A percentile compares a stretch with the other conserved stretches of the same genome.
Conservation (phyloP, 2,113 vertebrate genomes). For the Paramormyrops kingsleyae region DNA sequence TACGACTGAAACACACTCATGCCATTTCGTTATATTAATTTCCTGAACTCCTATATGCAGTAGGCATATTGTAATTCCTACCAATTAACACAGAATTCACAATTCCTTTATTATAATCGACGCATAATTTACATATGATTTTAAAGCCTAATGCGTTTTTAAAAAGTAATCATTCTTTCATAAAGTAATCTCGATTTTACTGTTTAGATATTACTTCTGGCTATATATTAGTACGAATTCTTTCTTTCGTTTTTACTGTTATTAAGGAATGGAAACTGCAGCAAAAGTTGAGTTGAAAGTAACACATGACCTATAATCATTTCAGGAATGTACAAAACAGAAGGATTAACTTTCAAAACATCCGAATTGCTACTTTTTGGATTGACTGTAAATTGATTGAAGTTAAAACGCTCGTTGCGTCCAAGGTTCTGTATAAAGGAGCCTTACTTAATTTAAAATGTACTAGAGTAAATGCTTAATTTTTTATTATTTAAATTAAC, state of each 20-base stretch:
- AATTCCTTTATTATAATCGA: not conserved
- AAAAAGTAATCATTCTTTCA: not conserved
- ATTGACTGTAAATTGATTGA: not conserved
- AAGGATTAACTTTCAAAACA: constrained; percentile 54
- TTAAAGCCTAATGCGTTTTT: not conserved
- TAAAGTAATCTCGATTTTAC: not conserved
- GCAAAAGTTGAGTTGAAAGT: constrained; percentile 20
- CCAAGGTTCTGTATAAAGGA: not conserved
- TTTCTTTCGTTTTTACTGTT: not conserved
- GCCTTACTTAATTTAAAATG: not conserved
- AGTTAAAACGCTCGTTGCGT: not conserved
- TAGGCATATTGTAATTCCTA: not conserved
- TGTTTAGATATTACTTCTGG: not conserved
- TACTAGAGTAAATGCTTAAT: not conserved
- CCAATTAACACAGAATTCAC: not conserved
- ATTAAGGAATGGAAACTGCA: constrained; percentile 9
- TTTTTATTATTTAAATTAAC: not conserved
- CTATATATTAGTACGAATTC: not conserved
- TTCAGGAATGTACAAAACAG: constrained; percentile 52
- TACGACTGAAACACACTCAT: not conserved
- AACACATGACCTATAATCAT: constrained; percentile 50
- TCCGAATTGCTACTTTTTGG: constrained; percentile 27
- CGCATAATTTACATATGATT: not conserved
- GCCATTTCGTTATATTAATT: not conserved
- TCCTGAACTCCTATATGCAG: not conserved